Evolutionary conservation across 2,113 vertebrate genomes (phyloP), one percentile per base, ranked within the genome.

Genomic region (Leptodactylus fuscus): DNA sequence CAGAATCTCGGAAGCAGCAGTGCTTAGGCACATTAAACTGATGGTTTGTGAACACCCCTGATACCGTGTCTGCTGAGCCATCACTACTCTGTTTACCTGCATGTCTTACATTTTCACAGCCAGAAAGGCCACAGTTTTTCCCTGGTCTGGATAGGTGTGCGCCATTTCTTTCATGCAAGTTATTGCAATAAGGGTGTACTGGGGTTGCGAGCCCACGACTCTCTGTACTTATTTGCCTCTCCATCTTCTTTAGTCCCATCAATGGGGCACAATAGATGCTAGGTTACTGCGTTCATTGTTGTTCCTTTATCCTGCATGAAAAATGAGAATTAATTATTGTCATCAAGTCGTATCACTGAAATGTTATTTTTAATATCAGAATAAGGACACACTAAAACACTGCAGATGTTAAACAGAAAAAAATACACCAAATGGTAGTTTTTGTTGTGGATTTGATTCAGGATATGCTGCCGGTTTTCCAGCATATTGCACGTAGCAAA

Each of bases 211-310:
- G 44, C 36, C 34, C 29, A 70, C 12, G 10, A 4, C 46, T 48
- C 78, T 70, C 83, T 29, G 49, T 29, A 41, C 32, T 34, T 12
- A 36, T 49, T 27, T 55, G 34, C 22, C 24, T 70, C 36, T 86
- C 84, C 84, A 86, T 86, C 12, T 60, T 73, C 24, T 73, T 12
- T 9, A 2, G 77, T 73, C 76, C 84, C 77, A 7, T 24, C 41
- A 75, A 69, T 3, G 58, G 58, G 83, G 58, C 36, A 60, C 13
- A 29, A 7, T 4, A 44, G 36, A 58, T 62, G 62, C 67, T 86
- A 86, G 36, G 84, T 86, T 60, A 86, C 69, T 60, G 84, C 84
- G 62, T 81, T 81, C 84, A 86, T 86, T 36, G 49, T 86, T 41
- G 16, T 70, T 46, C 53, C 18, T 73, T 27, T 73, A 60, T 27